These are phyloP conservation scores for Nomada lathburiana DNA, from an alignment of 2,888 invertebrate genomes.

Conservation along the genomic window DNA sequence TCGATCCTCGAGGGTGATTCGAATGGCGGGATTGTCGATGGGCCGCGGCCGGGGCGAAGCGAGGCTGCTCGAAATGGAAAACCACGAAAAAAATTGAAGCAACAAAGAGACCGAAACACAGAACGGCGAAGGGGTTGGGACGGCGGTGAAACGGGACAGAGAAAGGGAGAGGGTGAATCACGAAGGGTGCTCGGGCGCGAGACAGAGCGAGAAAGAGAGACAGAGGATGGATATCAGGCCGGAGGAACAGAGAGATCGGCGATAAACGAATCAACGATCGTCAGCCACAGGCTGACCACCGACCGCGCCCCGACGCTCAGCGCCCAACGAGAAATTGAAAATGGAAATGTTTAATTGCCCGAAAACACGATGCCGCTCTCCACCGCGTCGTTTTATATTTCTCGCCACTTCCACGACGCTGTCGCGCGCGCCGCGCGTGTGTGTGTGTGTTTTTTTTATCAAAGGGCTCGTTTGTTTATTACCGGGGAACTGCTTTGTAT, in stretches of 20 bases:
- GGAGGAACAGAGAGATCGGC: constrained; percentile 69
- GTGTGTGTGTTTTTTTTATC: constrained; percentile 19
- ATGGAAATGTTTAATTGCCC: constrained; percentile 83
- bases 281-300: constrained; percentile 80
- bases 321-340: constrained; percentile 81
- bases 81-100: constrained; percentile 75
- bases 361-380: constrained; percentile 76
- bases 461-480: constrained; percentile 56
- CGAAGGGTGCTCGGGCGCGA: constrained; percentile 2
- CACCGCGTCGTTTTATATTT: constrained; percentile 68
- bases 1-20: constrained; percentile 76
- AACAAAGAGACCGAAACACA: constrained; percentile 66
- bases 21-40: constrained; percentile 73
- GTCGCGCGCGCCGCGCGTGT: constrained; percentile 5
- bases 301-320: constrained; percentile 74
- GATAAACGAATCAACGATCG: constrained; percentile 83
- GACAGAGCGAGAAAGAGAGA: constrained; percentile 37
- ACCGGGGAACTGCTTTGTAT: constrained; percentile 24
- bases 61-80: constrained; percentile 71
- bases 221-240: constrained; percentile 28
- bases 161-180: constrained; percentile 22
- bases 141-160: constrained; percentile 29
- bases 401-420: constrained; percentile 44
- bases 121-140: constrained; percentile 42
- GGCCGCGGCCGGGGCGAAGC: constrained; percentile 53